phyloP scores from a whole-genome alignment of 2,113 vertebrate species.

The Charadrius vociferus region DNA sequence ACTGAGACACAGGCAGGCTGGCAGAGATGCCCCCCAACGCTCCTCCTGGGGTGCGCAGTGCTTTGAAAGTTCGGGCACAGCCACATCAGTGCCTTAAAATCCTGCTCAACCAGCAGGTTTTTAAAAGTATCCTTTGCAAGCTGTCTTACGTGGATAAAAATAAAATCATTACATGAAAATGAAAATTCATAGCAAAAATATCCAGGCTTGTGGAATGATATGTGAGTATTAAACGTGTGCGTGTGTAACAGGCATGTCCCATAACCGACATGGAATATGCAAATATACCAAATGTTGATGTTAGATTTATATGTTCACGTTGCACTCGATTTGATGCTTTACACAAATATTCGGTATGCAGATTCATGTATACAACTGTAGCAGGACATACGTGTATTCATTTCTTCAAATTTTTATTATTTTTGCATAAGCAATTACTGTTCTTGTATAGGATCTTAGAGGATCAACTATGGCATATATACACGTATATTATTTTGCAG shows the following conservation, averaged over 20 bases:
- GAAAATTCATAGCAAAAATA: not conserved
- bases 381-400: not conserved
- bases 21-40: not conserved
- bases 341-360: fast-evolving
- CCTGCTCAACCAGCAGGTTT: not conserved
- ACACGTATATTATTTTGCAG: not conserved
- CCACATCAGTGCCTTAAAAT: not conserved
- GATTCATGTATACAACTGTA: not conserved
- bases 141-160: not conserved
- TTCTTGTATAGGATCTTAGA: fast-evolving
- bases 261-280: not conserved
- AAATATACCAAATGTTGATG: not conserved
- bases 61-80: fast-evolving
- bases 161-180: not conserved
- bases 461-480: not conserved
- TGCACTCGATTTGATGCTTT: not conserved
- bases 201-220: not conserved
- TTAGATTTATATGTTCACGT: not conserved
- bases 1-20: not conserved
- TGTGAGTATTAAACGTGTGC: not conserved
- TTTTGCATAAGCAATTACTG: not conserved
- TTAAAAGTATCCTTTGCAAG: not conserved
- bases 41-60: fast-evolving
- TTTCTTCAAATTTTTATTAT: not conserved
- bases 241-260: not conserved